phyloP scores from a whole-genome alignment of 2,113 vertebrate species.

The Eulacestoma nigropectus region DNA sequence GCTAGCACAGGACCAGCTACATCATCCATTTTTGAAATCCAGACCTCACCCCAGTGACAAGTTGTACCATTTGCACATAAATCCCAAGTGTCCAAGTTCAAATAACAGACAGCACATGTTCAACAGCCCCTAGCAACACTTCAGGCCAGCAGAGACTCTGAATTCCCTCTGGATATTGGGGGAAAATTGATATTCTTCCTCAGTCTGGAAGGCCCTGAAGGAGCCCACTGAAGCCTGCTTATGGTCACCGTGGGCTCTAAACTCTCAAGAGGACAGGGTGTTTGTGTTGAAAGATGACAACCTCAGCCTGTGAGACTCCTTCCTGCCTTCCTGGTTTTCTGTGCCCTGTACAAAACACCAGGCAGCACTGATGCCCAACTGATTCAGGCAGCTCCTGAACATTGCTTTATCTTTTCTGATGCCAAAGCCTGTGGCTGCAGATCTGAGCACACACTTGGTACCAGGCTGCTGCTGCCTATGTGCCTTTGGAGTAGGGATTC shows the following conservation, averaged over 20 bases:
- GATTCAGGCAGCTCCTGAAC: background rate
- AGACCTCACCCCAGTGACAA: background rate
- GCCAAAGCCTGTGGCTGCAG: background rate
- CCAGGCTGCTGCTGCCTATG: background rate
- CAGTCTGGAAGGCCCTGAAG: background rate
- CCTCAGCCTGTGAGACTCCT: background rate
- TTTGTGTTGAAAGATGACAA: background rate
- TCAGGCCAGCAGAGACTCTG: background rate
- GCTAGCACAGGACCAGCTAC: background rate
- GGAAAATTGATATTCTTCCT: background rate
- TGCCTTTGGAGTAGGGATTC: background rate
- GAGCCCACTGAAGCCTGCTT: background rate
- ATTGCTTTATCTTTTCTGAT: background rate
- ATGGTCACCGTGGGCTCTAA: background rate
- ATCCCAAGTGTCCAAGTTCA: background rate
- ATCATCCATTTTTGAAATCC: background rate
- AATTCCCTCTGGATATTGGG: background rate
- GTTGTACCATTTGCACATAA: background rate
- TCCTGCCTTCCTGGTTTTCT: background rate
- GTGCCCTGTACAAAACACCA: background rate
- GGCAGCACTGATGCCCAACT: background rate
- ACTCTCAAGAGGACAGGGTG: rapidly evolving
- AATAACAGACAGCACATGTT: background rate
- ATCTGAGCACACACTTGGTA: background rate
- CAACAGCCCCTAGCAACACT: background rate